phyloP scores from a whole-genome alignment of 2,888 invertebrate species.

The Hydraecia micacea region DNA sequence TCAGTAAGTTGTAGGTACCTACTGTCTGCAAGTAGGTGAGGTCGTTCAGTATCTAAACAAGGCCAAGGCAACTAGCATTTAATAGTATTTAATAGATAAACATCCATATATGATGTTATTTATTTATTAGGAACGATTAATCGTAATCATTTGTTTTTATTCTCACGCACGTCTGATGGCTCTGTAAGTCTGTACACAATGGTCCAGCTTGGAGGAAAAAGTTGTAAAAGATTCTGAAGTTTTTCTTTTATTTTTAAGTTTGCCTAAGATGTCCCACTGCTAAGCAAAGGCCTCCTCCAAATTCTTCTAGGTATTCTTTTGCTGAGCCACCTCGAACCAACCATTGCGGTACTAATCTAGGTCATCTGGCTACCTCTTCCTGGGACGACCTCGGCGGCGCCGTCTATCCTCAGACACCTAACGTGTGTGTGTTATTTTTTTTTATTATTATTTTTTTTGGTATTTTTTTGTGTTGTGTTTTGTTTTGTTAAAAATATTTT shows the following conservation, averaged over 20 bases:
- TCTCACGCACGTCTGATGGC: not conserved
- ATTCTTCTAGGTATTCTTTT: not conserved
- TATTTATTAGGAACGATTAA: constrained; percentile 30
- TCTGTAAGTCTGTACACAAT: not conserved
- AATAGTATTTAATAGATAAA: constrained; percentile 43
- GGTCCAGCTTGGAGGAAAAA: not conserved
- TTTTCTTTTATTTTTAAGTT: not conserved
- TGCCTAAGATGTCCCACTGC: not conserved
- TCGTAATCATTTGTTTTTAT: constrained; percentile 20
- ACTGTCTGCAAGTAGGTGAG: constrained; percentile 41
- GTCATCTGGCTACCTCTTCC: not conserved
- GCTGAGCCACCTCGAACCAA: not conserved
- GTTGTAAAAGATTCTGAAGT: not conserved
- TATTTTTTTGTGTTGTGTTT: no score
- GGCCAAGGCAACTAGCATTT: constrained; percentile 61
- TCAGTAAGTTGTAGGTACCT: constrained; percentile 15
- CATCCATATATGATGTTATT: constrained; percentile 26
- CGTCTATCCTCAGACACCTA: not conserved
- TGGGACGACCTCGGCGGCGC: not conserved
- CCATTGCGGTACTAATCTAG: not conserved
- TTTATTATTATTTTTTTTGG: no score
- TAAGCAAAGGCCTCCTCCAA: not conserved
- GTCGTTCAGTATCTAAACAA: constrained; percentile 60
- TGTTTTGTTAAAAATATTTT: no score
- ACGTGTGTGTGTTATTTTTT: not conserved